Evolutionary conservation across 2,888 invertebrate species (phyloP).

Genomic region (Dryobota labecula): DNA sequence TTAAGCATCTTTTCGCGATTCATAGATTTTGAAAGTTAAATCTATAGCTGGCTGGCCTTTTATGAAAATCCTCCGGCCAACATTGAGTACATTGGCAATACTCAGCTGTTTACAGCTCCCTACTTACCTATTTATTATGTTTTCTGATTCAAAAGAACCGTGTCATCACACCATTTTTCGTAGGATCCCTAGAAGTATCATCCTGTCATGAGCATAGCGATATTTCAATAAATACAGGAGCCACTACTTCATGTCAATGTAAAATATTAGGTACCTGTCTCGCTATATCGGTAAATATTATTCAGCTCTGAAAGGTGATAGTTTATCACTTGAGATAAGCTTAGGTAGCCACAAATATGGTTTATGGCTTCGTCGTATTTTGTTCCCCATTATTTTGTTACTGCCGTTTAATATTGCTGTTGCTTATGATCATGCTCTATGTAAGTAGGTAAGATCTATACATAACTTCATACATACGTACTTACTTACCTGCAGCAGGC

Average conservation of each 20-base stretch:
- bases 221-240: background rate
- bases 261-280: background rate
- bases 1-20: background rate
- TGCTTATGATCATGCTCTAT: background rate
- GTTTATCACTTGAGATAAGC: constrained; percentile 16
- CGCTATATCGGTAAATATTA: background rate
- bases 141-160: background rate
- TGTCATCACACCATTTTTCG: background rate
- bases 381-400: constrained; percentile 4
- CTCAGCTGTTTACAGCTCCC: background rate
- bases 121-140: background rate
- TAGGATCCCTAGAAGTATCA: background rate
- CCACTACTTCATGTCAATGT: background rate
- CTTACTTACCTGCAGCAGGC: too few relatives aligned
- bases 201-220: background rate
- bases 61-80: too few relatives aligned
- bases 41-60: too few relatives aligned
- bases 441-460: background rate
- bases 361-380: constrained; percentile 8
- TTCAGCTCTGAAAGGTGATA: constrained; percentile 8
- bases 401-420: background rate
- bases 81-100: background rate
- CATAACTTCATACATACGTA: too few relatives aligned
- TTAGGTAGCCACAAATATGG: background rate
- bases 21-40: too few relatives aligned